Conservation (phyloP, 2,113 vertebrate species). For the Dermatemys mawii region DNA sequence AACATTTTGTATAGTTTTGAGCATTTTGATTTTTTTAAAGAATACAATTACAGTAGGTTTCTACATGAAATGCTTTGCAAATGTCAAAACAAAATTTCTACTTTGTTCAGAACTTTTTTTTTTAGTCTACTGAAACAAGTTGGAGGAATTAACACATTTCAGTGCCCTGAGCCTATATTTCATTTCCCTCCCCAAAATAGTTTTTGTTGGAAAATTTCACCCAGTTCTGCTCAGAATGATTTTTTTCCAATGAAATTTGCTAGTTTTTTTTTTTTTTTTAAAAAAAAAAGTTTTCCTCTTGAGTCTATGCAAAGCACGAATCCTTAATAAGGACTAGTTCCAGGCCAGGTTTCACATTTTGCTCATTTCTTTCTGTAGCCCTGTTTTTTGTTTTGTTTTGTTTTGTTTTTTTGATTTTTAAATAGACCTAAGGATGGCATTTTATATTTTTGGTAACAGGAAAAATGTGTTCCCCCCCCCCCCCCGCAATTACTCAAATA, state of each 20-base stretch:
- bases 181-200: neutral
- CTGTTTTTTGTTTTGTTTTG: neutral
- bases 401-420: too few relatives aligned
- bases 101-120: neutral
- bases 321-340: neutral
- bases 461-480: neutral
- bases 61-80: neutral
- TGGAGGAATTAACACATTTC: neutral
- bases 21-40: neutral
- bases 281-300: neutral
- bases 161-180: neutral
- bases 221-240: accelerated
- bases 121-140: neutral
- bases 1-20: neutral
- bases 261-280: too few relatives aligned
- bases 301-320: neutral
- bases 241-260: neutral
- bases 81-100: neutral
- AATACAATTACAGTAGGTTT: neutral
- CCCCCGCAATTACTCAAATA: neutral
- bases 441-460: conserved; percentile 14
- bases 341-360: neutral
- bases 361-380: neutral
- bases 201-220: neutral
- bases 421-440: neutral